These are phyloP conservation scores for Anseranas semipalmata DNA, from an alignment of 2,113 vertebrate species.

Conservation along the genomic window DNA sequence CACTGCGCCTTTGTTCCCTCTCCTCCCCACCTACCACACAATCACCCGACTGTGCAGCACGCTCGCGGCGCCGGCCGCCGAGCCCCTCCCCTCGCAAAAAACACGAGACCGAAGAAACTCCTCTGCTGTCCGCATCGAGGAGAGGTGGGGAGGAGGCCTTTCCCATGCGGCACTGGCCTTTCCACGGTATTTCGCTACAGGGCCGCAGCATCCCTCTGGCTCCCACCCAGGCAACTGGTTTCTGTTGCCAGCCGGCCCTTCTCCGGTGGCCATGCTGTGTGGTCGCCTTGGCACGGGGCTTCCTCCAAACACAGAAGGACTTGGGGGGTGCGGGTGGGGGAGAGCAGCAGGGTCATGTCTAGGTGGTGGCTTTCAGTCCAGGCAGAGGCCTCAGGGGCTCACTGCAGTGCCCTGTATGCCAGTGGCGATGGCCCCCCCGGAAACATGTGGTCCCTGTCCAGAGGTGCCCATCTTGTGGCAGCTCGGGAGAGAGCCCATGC, in stretches of 20 bases:
- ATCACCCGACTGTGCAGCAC: constrained; percentile 20
- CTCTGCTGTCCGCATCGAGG: not conserved
- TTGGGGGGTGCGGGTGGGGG: not conserved
- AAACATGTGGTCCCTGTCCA: not conserved
- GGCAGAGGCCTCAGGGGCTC: rapidly evolving
- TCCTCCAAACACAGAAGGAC: not conserved
- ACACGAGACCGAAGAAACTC: constrained; percentile 49
- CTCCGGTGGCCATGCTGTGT: not conserved
- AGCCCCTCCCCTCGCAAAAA: constrained; percentile 60
- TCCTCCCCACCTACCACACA: constrained; percentile 36
- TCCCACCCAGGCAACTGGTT: not conserved
- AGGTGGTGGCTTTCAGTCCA: not conserved
- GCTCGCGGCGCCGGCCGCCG: not conserved
- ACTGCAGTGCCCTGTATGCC: not conserved
- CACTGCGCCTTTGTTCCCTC: constrained; percentile 43
- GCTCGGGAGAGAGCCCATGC: rapidly evolving
- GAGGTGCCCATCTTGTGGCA: not conserved
- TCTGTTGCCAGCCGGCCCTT: not conserved
- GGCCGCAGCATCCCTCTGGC: not conserved
- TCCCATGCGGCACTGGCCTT: not conserved
- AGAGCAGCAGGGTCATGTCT: not conserved
- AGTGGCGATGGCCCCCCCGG: not conserved
- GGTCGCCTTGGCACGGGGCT: not conserved
- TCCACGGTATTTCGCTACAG: not conserved
- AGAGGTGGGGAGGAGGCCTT: constrained; percentile 34